phyloP scores from a whole-genome alignment of 2,113 vertebrate genomes.

The Ophthalmolycus amberensis region DNA sequence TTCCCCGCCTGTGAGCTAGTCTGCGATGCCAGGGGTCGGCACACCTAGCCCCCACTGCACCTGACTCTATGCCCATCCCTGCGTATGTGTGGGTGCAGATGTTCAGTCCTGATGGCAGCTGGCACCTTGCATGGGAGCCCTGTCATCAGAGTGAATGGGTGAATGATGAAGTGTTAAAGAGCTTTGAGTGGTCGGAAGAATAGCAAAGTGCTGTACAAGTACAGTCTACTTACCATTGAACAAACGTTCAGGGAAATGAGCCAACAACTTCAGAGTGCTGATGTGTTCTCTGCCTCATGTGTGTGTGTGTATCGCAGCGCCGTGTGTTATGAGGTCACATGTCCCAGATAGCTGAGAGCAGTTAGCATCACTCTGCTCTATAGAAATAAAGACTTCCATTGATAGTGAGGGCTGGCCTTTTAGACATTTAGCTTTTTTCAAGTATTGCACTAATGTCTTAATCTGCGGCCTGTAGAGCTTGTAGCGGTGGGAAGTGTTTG shows the following conservation, averaged over 20 bases:
- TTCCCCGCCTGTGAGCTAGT: too few relatives aligned
- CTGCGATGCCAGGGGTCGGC: too few relatives aligned
- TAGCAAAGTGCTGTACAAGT: too few relatives aligned
- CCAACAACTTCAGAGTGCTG: neutral
- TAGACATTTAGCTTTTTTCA: neutral
- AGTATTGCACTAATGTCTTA: neutral
- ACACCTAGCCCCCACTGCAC: too few relatives aligned
- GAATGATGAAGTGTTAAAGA: neutral
- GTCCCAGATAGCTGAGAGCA: neutral
- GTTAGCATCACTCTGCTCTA: neutral
- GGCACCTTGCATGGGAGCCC: too few relatives aligned
- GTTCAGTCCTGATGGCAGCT: too few relatives aligned
- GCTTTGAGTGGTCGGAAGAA: neutral
- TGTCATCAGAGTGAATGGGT: too few relatives aligned
- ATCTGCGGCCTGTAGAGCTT: conserved; percentile 5
- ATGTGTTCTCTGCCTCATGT: neutral
- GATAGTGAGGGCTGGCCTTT: neutral
- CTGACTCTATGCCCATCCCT: too few relatives aligned
- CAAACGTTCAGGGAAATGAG: neutral
- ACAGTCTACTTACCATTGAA: too few relatives aligned
- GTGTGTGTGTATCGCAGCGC: neutral
- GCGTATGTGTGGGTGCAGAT: too few relatives aligned
- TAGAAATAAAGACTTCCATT: conserved; percentile 16
- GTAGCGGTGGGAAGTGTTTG: conserved; percentile 11
- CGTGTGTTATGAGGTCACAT: neutral